Percentiles rank a stretch among this genome's conserved stretches.
Evolutionary conservation across 2,113 vertebrate genomes (phyloP).

Genomic region (Myanophis thanlyinensis): DNA sequence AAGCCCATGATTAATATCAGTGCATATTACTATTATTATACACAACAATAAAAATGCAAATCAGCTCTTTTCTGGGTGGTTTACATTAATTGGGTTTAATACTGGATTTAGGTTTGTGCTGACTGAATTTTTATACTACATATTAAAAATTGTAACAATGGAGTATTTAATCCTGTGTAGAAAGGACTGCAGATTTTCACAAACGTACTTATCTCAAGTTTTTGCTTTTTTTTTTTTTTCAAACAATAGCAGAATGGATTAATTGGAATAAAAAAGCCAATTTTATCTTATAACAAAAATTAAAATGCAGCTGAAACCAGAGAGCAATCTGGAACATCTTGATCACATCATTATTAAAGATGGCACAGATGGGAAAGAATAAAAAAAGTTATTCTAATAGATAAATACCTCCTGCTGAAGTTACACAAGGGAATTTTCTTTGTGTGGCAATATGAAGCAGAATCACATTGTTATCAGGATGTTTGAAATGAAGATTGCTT

Average conservation of each 20-base stretch:
- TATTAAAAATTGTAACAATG: background rate
- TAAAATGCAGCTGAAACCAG: background rate
- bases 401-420: background rate
- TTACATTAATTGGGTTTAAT: background rate
- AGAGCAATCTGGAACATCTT: background rate
- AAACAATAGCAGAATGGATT: background rate
- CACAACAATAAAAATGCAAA: background rate
- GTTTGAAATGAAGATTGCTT: background rate
- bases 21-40: background rate
- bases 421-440: background rate
- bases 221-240: background rate
- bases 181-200: background rate
- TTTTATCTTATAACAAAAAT: background rate
- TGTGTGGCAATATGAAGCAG: background rate
- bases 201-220: background rate
- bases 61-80: background rate
- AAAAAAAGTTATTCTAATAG: background rate
- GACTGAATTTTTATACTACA: background rate
- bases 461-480: background rate
- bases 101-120: background rate
- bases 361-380: background rate
- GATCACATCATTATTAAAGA: constrained; percentile 5
- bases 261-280: background rate
- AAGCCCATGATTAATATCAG: background rate
- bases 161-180: background rate